These are phyloP conservation scores for Hypselothyrea guttata DNA, from an alignment of 2,888 invertebrate species.

Conservation along the genomic window DNA sequence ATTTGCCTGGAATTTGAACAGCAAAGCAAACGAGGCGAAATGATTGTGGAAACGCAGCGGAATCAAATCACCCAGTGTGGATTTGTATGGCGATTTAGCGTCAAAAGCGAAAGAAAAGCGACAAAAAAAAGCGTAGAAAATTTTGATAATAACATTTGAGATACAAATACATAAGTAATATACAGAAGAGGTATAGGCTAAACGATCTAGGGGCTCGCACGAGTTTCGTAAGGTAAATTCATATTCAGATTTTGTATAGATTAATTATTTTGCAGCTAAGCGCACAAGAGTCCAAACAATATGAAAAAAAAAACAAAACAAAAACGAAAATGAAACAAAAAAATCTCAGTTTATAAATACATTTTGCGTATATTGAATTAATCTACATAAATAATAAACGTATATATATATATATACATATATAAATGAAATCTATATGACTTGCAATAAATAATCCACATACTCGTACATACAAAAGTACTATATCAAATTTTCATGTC, in stretches of 20 bases:
- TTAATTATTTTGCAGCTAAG: constrained; percentile 57
- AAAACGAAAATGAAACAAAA: constrained; percentile 12
- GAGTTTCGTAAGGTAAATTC: constrained; percentile 54
- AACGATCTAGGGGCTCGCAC: constrained; percentile 44
- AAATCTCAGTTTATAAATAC: constrained; percentile 43
- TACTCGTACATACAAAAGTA: constrained; percentile 13
- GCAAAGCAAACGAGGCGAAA: constrained; percentile 2
- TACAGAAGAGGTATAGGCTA: constrained; percentile 53
- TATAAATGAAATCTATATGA: constrained; percentile 29
- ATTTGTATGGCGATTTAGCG: constrained; percentile 21
- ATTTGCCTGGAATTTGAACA: constrained; percentile 13
- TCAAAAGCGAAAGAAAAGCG: constrained; percentile 20
- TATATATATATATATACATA: constrained; percentile 16
- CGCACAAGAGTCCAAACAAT: constrained; percentile 70
- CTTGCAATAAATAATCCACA: constrained; percentile 43
- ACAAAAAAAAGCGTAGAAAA: constrained; percentile 38
- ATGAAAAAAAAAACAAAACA: constrained; percentile 15
- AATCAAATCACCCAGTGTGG: too few species aligned
- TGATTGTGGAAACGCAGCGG: neutral
- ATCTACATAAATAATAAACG: constrained; percentile 44
- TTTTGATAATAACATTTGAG: constrained; percentile 68
- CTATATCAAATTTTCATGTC: constrained; percentile 59
- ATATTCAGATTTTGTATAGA: constrained; percentile 52
- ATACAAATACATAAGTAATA: constrained; percentile 37
- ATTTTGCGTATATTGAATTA: constrained; percentile 49